phyloP scores from a whole-genome alignment of 2,888 invertebrate species.

The Cosmopolites sordidus region DNA sequence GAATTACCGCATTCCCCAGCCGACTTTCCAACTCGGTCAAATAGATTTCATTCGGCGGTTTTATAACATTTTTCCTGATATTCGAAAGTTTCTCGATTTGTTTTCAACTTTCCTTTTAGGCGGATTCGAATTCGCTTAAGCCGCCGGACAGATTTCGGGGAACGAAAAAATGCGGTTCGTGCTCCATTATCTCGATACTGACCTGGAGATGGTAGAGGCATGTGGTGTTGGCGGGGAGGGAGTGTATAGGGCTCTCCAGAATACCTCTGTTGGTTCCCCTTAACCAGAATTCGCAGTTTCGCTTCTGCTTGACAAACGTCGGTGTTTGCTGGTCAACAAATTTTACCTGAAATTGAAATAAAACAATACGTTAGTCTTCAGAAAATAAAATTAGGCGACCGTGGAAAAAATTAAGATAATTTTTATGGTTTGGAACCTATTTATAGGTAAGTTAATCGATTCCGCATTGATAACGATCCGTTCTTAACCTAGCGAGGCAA shows the following conservation, averaged over 20 bases:
- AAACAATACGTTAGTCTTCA: too few relatives aligned
- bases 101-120: constrained; percentile 4
- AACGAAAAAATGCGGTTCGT: too few relatives aligned
- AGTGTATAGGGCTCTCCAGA: constrained; percentile 78
- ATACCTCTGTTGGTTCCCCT: constrained; percentile 75
- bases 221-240: constrained; percentile 81
- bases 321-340: constrained; percentile 82
- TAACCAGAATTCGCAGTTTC: constrained; percentile 82
- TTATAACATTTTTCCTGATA: constrained; percentile 9
- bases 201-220: constrained; percentile 68
- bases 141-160: too few relatives aligned
- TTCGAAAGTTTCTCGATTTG: constrained; percentile 2
- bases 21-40: constrained; percentile 12
- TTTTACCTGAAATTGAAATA: constrained; percentile 57
- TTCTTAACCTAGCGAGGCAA: too few relatives aligned
- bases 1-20: constrained; percentile 9
- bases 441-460: too few relatives aligned
- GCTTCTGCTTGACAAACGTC: constrained; percentile 78
- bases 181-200: not conserved
- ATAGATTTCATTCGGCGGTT: constrained; percentile 9
- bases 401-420: too few relatives aligned
- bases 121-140: not conserved
- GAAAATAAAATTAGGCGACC: too few relatives aligned
- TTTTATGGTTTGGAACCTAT: too few relatives aligned
- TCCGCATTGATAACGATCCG: too few relatives aligned